phyloP scores from a whole-genome alignment of 2,797 vertebrate genomes.

The Rhabdophis nuchalis region DNA sequence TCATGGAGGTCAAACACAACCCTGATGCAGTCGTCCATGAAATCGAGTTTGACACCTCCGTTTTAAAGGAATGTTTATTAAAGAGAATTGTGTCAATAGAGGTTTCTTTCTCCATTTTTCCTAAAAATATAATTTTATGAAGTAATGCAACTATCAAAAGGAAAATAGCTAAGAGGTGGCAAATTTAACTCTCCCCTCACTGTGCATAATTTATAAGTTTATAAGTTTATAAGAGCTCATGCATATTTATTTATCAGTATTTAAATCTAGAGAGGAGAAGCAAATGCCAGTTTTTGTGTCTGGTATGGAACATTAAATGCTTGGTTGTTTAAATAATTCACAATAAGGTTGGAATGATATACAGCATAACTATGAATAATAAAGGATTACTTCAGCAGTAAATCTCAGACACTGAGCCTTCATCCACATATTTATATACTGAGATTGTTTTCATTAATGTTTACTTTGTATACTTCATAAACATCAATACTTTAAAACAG shows the following conservation, averaged over 20 bases:
- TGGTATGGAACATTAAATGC: not conserved
- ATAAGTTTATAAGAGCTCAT: not conserved
- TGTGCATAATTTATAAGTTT: not conserved
- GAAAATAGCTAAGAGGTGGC: not conserved
- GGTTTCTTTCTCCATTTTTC: not conserved
- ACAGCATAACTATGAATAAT: not conserved
- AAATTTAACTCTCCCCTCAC: not conserved
- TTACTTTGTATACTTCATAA: not conserved
- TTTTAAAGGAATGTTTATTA: not conserved
- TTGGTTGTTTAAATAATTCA: not conserved
- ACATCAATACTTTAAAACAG: not conserved
- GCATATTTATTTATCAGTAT: not conserved
- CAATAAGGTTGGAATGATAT: not conserved
- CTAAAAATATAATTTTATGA: not conserved
- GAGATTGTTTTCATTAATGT: not conserved
- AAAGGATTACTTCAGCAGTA: not conserved
- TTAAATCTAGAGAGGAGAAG: not conserved
- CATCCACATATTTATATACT: not conserved
- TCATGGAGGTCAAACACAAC: no score
- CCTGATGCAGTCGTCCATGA: no score
- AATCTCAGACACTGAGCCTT: not conserved
- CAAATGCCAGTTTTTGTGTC: not conserved
- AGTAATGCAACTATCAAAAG: not conserved
- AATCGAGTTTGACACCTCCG: no score
- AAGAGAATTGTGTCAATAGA: not conserved